Evolutionary conservation across 2,113 vertebrate species (phyloP).

Genomic region (Neolamprologus caudopunctatus): DNA sequence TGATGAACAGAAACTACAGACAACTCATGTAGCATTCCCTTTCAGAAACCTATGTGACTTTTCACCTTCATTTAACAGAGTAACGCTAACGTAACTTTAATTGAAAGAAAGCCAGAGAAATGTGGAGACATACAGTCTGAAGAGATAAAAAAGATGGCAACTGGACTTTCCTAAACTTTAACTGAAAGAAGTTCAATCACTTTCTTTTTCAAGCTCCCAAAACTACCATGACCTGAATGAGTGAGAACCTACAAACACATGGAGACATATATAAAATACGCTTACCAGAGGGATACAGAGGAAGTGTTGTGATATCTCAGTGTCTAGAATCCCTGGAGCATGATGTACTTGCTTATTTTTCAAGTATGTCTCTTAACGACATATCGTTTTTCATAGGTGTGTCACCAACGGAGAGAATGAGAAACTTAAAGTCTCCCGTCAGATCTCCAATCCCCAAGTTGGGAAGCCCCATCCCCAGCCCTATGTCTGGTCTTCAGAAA

Average conservation of each 20-base stretch:
- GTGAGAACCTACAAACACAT: background rate
- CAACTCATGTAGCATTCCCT: background rate
- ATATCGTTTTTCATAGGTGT: conserved; percentile 66
- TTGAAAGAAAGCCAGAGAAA: background rate
- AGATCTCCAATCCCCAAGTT: conserved; percentile 78
- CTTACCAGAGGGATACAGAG: background rate
- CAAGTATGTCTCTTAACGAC: background rate
- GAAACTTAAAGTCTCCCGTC: conserved; percentile 75
- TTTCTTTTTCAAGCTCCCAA: background rate
- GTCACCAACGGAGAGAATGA: conserved; percentile 70
- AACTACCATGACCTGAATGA: background rate
- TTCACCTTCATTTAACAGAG: background rate
- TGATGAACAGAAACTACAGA: background rate
- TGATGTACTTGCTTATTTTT: background rate
- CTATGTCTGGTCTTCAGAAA: conserved; percentile 81
- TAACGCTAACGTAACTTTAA: background rate
- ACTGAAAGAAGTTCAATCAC: background rate
- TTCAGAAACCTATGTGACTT: background rate
- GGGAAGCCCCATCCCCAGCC: conserved; percentile 70
- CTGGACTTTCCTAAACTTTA: background rate
- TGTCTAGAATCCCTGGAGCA: background rate
- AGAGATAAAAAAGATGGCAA: background rate
- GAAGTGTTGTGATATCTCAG: background rate
- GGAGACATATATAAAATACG: background rate
- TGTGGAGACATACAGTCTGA: background rate